Base-by-base conservation (phyloP, 2,888 invertebrate genomes). In the Trachelus tabidus region DNA sequence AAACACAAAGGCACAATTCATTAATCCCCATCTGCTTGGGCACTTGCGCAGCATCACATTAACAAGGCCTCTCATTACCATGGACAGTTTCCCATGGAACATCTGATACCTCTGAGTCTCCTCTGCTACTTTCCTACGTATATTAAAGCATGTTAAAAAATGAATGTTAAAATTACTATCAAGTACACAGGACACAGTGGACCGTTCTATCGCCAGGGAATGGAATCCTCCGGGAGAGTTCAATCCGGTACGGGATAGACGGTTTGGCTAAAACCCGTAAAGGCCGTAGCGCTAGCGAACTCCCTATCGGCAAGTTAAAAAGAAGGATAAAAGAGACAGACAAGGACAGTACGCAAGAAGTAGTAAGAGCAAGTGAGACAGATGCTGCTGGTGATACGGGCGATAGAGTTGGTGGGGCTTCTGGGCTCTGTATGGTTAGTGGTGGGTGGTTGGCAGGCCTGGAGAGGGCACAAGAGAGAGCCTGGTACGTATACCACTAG, bases 401-500 rank as follows among this genome's bases (percentile, higher is more conserved):
- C 79, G 74, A 30, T 35, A 34, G 81, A 77, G 82, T 78, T 79
- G 84, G 76, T 71, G 84, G 83, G 56, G 56, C 23, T 56, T 2
- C 56, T 56, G 56, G 2, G 56, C 56, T 56, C 56, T 23, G 56
- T 56, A 56, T 56, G 56, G 56, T 56, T 56, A 56, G 56, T 56
- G 56, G 56, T 56, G 56, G 56, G 56, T 56, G 56, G 56, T 56
- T 56, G 23, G 56, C 56, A 9, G 56, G 23, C 56, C 56, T 56
- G 56, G 71, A 71, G 77, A 85, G 85, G 75, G 81, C 30, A 23
- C 35, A 33, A 69, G 37, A 35, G 30, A 73, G 76, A 34, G 73
- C 71, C 71, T 23, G 56, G 76, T 68, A 35, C 33, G 76, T 83
- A 80, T 85, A 85, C 83, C 85, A 84, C 79, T 85, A 85, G 83